A percentile compares a stretch with the other conserved stretches of the same genome.
Evolutionary conservation across 2,888 invertebrate species (phyloP).

Genomic region (Drosophila nr. medialis): DNA sequence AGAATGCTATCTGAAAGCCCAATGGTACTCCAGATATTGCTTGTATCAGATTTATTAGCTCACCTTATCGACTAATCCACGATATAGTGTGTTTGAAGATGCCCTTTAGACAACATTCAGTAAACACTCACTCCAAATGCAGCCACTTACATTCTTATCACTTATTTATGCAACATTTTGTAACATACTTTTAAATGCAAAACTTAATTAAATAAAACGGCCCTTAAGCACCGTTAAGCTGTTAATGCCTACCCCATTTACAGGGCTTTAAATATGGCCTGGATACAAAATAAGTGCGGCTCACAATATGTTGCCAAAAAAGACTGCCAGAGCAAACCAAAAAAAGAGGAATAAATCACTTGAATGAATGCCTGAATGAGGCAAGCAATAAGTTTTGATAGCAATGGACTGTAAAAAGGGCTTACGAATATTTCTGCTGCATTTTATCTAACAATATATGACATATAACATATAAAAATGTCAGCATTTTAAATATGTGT

Average conservation of each 20-base stretch:
- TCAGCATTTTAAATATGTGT: background rate
- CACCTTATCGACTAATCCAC: slow-evolving; percentile 28
- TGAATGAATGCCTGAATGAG: background rate
- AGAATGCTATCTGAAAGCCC: slow-evolving; percentile 1
- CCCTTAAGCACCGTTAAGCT: slow-evolving; percentile 19
- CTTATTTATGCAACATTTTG: slow-evolving; percentile 3
- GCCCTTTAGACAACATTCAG: background rate
- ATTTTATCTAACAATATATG: background rate
- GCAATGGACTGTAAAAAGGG: background rate
- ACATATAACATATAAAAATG: background rate
- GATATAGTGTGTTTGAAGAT: slow-evolving; percentile 14
- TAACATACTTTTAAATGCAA: slow-evolving; percentile 3
- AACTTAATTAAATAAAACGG: slow-evolving; percentile 3
- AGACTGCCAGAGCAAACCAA: background rate
- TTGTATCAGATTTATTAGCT: slow-evolving; percentile 41
- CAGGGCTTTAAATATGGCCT: background rate
- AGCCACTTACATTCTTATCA: slow-evolving; percentile 5
- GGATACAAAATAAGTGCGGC: background rate
- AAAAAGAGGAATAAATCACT: slow-evolving; percentile 19
- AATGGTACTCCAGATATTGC: slow-evolving; percentile 16
- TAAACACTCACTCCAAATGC: slow-evolving; percentile 1
- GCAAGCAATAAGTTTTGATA: background rate
- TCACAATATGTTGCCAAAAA: slow-evolving; percentile 10
- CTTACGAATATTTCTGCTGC: background rate
- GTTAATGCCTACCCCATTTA: slow-evolving; percentile 19